These are phyloP conservation scores for Sclerurus mexicanus DNA, from an alignment of 2,113 vertebrate species.

Conservation along the genomic window DNA sequence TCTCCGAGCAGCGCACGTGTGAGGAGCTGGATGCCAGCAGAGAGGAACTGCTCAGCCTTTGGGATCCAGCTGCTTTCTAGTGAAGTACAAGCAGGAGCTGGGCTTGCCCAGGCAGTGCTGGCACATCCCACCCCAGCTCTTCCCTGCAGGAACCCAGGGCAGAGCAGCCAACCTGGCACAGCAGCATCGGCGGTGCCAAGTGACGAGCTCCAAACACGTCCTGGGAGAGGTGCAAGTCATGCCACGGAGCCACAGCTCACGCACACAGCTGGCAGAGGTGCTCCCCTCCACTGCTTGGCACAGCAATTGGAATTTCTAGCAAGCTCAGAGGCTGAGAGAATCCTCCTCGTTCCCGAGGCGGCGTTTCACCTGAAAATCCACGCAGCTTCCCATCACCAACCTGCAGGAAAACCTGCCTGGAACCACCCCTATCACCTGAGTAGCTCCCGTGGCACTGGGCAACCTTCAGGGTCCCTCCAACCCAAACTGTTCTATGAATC, in stretches of 20 bases:
- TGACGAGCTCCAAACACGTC: rapidly evolving
- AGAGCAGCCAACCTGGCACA: neutral
- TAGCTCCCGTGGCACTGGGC: neutral
- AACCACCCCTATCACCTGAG: neutral
- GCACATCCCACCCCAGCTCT: neutral
- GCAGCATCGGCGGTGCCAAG: rapidly evolving
- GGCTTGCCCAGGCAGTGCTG: neutral
- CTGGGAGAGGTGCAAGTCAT: neutral
- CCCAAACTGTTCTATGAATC: neutral
- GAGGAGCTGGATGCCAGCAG: neutral
- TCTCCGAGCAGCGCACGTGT: neutral
- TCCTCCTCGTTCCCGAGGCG: neutral
- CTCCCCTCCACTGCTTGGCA: neutral
- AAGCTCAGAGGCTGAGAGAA: neutral
- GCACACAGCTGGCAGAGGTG: neutral
- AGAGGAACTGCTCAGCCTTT: neutral
- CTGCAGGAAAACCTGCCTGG: neutral
- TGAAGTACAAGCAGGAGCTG: neutral
- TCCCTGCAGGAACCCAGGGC: neutral
- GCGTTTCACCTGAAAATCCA: neutral
- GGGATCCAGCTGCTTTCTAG: neutral
- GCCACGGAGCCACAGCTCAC: neutral
- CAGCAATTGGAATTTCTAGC: neutral
- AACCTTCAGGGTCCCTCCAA: neutral
- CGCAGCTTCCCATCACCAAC: neutral